Evolutionary conservation across 2,888 invertebrate species (phyloP).

Genomic region (Synergus gifuensis): DNA sequence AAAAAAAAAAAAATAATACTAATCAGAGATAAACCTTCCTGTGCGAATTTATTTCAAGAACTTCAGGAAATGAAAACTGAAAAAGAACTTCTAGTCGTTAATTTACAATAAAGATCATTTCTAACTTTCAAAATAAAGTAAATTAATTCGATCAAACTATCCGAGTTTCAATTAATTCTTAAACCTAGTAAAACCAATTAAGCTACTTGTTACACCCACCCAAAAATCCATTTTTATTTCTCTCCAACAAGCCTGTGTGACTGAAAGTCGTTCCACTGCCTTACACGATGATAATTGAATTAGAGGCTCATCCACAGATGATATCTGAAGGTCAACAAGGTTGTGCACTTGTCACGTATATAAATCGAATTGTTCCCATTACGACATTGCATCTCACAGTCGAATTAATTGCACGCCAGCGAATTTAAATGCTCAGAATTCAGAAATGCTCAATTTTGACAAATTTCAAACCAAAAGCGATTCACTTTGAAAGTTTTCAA

Average conservation of each 20-base stretch:
- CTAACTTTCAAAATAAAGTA: neutral
- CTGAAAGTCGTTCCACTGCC: conserved; percentile 26
- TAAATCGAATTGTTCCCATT: conserved; percentile 16
- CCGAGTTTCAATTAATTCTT: neutral
- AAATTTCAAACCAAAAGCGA: neutral
- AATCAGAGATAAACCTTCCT: conserved; percentile 1
- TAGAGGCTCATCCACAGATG: conserved; percentile 24
- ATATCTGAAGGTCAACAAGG: conserved; percentile 38
- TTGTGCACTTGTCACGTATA: conserved; percentile 26
- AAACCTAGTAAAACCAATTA: neutral
- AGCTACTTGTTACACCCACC: neutral
- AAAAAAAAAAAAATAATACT: conserved; percentile 23
- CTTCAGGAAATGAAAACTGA: conserved; percentile 1
- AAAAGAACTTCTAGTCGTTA: neutral
- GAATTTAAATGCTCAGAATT: neutral
- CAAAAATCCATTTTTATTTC: neutral
- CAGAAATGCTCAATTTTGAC: neutral
- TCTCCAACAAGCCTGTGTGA: neutral
- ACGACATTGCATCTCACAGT: conserved; percentile 10
- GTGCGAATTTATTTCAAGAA: neutral
- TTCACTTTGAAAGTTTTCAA: neutral
- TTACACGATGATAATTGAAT: conserved; percentile 32
- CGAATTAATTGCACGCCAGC: neutral
- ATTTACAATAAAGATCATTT: neutral
- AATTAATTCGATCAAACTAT: neutral